These are phyloP conservation scores for Drosophila rellima DNA, from an alignment of 2,888 invertebrate genomes.

Conservation along the genomic window DNA sequence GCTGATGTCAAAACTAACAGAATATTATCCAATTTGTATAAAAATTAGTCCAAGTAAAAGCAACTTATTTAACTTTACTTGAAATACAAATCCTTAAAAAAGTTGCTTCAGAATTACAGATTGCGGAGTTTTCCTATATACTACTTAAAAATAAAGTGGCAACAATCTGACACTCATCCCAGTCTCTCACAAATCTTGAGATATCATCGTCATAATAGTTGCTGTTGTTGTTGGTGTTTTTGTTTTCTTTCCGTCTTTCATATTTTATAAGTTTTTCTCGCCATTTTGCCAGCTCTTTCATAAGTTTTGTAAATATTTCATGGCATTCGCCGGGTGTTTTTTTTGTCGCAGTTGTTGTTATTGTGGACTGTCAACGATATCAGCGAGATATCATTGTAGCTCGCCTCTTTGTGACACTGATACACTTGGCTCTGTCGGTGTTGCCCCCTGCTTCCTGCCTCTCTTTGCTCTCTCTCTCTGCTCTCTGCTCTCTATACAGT, in stretches of 20 bases:
- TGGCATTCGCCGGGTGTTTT: conserved; percentile 16
- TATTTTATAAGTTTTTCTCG: conserved; percentile 28
- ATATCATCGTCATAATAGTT: conserved; percentile 18
- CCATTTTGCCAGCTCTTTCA: conserved; percentile 36
- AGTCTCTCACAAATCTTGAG: conserved; percentile 12
- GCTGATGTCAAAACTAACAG: neutral
- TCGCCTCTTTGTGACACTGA: conserved; percentile 67
- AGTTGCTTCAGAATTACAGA: neutral
- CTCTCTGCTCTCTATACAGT: neutral
- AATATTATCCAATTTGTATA: neutral
- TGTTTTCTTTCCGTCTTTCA: conserved; percentile 1
- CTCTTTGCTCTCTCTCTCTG: neutral
- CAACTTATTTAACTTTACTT: neutral
- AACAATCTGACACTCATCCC: conserved; percentile 42
- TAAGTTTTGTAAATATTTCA: conserved; percentile 50
- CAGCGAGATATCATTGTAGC: conserved; percentile 48
- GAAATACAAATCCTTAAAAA: conserved; percentile 3
- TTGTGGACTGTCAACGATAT: conserved; percentile 53
- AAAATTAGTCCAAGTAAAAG: neutral
- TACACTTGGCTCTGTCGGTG: conserved; percentile 47
- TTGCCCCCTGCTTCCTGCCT: neutral
- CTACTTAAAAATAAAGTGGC: conserved; percentile 28
- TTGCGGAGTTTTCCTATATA: neutral
- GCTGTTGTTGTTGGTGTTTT: conserved; percentile 10
- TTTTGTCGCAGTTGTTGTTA: conserved; percentile 9